A percentile compares a stretch with the other conserved stretches of the same genome.
phyloP scores from a whole-genome alignment of 2,797 vertebrate species.

The Pangasius macronema region DNA sequence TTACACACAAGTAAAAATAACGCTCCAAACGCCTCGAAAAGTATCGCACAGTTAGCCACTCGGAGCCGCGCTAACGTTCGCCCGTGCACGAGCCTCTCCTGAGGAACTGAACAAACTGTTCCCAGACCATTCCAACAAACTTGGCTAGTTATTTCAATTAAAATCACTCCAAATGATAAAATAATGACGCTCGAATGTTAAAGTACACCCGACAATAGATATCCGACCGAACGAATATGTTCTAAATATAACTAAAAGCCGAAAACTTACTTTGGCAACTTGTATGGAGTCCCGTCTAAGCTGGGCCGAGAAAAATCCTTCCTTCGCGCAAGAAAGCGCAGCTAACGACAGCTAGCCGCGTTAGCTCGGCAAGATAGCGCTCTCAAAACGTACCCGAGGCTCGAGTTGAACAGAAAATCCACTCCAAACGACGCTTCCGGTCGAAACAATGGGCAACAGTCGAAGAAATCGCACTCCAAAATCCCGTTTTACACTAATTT shows the following conservation, averaged over 20 bases:
- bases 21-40: background rate
- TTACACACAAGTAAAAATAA: background rate
- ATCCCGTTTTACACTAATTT: background rate
- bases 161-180: background rate
- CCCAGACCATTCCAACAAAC: background rate
- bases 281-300: constrained; percentile 43
- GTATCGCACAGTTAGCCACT: background rate
- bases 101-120: constrained; percentile 34
- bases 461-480: background rate
- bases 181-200: background rate
- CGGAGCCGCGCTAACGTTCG: no score
- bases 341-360: constrained; percentile 41
- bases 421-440: background rate
- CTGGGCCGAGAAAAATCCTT: constrained; percentile 51
- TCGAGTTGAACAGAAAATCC: constrained; percentile 1
- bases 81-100: background rate
- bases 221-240: background rate
- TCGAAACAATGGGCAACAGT: constrained; percentile 40
- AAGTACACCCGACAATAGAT: no score
- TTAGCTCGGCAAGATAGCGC: constrained; percentile 28
- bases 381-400: constrained; percentile 24
- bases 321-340: constrained; percentile 45
- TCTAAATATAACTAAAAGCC: background rate
- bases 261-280: constrained; percentile 58
- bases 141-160: background rate